phyloP scores from a whole-genome alignment of 2,797 vertebrate genomes.

The Botia almorhae region DNA sequence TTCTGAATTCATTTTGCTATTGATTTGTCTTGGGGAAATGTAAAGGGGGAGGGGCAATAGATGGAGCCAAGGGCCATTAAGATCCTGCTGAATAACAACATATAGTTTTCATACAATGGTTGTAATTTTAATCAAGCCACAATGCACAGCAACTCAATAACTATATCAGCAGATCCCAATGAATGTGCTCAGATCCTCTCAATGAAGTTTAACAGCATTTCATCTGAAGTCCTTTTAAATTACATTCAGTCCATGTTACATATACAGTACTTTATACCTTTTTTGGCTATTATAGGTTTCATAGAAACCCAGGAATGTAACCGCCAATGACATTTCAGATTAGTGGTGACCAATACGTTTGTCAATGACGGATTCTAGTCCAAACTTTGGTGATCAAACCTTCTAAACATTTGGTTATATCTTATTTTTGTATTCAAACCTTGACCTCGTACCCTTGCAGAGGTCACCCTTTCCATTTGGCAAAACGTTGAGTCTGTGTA shows the following conservation, averaged over 20 bases:
- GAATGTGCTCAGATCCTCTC: neutral
- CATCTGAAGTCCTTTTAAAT: neutral
- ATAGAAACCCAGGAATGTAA: neutral
- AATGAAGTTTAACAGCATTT: neutral
- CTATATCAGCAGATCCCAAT: neutral
- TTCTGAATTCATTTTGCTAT: conserved; percentile 51
- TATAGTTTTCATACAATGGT: neutral
- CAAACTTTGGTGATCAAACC: no score
- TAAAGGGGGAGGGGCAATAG: neutral
- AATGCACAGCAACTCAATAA: conserved; percentile 1
- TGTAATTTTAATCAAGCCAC: conserved; percentile 25
- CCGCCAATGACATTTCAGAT: neutral
- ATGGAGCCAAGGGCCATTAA: conserved; percentile 10
- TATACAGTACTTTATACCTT: neutral
- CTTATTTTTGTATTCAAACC: neutral
- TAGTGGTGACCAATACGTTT: neutral
- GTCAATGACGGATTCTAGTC: no score
- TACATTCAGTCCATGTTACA: neutral
- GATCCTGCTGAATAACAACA: neutral
- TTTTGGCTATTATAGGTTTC: neutral
- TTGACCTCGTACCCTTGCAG: neutral
- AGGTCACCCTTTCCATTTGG: neutral
- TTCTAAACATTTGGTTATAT: neutral
- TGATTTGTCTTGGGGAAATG: conserved; percentile 47
- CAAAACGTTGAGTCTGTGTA: neutral